Evolutionary conservation across 2,113 vertebrate genomes (phyloP), one percentile per base, ranked within the genome.

Genomic region (Platysteira castanea): DNA sequence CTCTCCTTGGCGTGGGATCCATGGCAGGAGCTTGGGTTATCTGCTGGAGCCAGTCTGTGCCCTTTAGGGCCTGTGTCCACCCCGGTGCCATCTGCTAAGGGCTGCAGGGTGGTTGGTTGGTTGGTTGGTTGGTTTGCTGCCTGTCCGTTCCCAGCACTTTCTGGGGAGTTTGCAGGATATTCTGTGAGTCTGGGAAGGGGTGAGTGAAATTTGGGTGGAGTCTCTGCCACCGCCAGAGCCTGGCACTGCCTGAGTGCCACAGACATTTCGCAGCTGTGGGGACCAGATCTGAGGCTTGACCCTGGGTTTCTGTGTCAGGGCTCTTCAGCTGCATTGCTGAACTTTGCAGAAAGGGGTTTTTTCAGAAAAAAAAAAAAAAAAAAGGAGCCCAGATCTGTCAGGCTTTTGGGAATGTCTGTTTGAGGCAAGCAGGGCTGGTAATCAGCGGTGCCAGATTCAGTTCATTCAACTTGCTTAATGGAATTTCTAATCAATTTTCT

Each of bases 401-500:
- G 71, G 64, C 22, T 74, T 87, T 84, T 33, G 65, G 64, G 84
- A 61, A 44, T 1, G 37, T 52, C 3, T 3, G 39, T 80, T 57
- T 2, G 56, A 78, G 39, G 57, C 44, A 27, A 63, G 80, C 31
- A 46, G 83, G 56, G 80, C 81, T 94, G 82, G 39, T 81, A 78
- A 11, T 57, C 57, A 52, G 7, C 1, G 1, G 49, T 69, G 80
- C 80, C 90, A 89, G 46, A 73, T 87, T 78, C 7, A 5, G 49
- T 82, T 91, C 37, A 2, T 78, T 78, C 30, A 8, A 33, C 81
- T 93, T 31, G n/a, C 81, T 96, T 87, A 68, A 95, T 91, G 93
- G 87, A 84, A 81, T 91, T 84, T 75, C 54, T 91, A 89, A 96
- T 95, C 87, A 84, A 79, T 95, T 84, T 95, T 93, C 77, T 89